phyloP scores from a whole-genome alignment of 2,888 invertebrate genomes.

The Folsomia candida region DNA sequence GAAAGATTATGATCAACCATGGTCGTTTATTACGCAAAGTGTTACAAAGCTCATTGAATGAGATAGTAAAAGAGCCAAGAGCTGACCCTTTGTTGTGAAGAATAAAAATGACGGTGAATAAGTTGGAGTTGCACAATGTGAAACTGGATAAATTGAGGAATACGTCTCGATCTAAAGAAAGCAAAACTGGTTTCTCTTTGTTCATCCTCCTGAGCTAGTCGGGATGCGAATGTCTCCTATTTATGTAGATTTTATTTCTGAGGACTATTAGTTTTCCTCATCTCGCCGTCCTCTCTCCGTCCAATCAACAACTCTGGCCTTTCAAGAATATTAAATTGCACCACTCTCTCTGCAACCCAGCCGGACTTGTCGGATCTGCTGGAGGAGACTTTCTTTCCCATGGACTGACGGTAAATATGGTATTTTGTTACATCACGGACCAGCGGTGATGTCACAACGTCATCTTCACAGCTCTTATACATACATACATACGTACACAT shows the following conservation, averaged over 20 bases:
- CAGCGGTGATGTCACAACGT: constrained; percentile 1
- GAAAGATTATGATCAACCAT: neutral
- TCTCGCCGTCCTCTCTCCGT: neutral
- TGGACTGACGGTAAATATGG: neutral
- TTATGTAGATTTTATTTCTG: neutral
- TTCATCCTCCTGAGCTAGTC: neutral
- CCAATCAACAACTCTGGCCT: constrained; percentile 6
- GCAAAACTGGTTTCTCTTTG: constrained; percentile 6
- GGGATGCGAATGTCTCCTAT: neutral
- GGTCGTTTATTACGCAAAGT: constrained; percentile 2
- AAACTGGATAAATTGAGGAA: constrained; percentile 18
- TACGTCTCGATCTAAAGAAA: neutral
- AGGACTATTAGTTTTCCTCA: neutral
- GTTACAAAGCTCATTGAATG: neutral
- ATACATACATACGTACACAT: too few relatives aligned
- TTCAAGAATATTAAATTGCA: constrained; percentile 2
- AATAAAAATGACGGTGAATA: neutral
- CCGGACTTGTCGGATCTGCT: neutral
- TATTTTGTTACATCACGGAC: neutral
- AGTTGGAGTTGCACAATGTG: constrained; percentile 3
- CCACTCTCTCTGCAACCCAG: neutral
- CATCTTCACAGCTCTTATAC: too few relatives aligned
- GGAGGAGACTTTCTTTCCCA: neutral
- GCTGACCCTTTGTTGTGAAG: neutral
- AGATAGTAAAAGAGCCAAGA: neutral